Base-by-base conservation (phyloP, 1,140 invertebrate species). In the Acromyrmex heyeri region DNA sequence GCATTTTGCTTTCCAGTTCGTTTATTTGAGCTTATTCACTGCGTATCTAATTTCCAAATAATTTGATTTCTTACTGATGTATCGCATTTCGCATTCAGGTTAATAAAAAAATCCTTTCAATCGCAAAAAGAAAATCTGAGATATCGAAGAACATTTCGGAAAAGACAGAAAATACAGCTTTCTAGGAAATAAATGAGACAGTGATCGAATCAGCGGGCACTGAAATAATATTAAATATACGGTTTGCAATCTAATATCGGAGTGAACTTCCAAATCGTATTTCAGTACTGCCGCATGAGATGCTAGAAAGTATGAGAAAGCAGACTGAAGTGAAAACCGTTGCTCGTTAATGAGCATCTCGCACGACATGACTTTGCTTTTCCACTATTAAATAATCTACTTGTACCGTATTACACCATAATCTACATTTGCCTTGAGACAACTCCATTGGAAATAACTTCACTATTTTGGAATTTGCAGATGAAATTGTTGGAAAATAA, bases 291-390 rank as follows among this genome's bases (percentile, higher is more conserved):
- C n/a, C 18, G 55, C 27, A 18, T 30, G 79, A 73, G 44, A 73
- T 75, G 69, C 34, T 55, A 21, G 24, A 64, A 73, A 75, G 69
- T 75, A 34, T 30, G 38, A 62, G 44, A 62, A 75, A 50, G 34
- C 38, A 30, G 3, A 8, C 24, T 10, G 69, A 50, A 73, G 79
- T 82, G 67, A 73, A 82, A 48, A 82, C 16, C 57, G 79, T 62
- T 50, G 79, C 79, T 75, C 55, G n/a, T 75, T 83, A 83, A 83
- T 61, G 57, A 83, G 69, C 67, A 73, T 83, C 55, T 50, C 38
- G 38, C 69, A 53, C 79, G 69, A 83, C 79, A 83, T 27, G 79
- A 83, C 24, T 83, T 83, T 83, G 79, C 79, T 75, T 38, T 83
- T 61, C 55, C 57, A 30, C 24, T 57, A 65, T 79, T 64, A 62